These are phyloP conservation scores for Coecobrya sp. DNA, from an alignment of 2,888 invertebrate genomes.

Conservation along the genomic window DNA sequence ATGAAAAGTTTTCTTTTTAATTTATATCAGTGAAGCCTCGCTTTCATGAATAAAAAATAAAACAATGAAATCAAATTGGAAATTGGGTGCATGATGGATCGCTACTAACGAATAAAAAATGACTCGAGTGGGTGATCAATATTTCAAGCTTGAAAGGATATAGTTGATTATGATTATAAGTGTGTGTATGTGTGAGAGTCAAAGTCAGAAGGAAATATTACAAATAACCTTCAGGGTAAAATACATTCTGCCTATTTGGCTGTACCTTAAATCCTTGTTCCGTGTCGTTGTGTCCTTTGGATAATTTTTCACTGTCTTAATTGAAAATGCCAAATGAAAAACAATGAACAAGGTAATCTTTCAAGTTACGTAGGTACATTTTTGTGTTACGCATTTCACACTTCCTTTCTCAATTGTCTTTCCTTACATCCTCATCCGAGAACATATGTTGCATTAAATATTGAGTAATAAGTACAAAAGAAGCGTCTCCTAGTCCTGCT, in stretches of 20 bases:
- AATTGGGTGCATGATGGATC: conserved; percentile 19
- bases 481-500: neutral
- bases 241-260: neutral
- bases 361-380: neutral
- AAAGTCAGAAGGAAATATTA: conserved; percentile 29
- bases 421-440: neutral
- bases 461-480: conserved; percentile 4
- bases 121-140: neutral
- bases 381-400: neutral
- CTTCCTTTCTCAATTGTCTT: neutral
- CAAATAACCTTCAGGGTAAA: conserved; percentile 51
- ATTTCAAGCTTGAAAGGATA: conserved; percentile 13
- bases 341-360: neutral
- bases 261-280: neutral
- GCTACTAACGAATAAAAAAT: neutral
- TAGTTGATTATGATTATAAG: conserved; percentile 11
- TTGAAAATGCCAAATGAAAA: neutral
- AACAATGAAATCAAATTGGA: conserved; percentile 47
- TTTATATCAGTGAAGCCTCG: conserved; percentile 19
- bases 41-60: neutral
- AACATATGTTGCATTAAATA: neutral
- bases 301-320: conserved; percentile 4
- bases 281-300: conserved; percentile 5
- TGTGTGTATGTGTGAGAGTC: neutral
- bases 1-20: conserved; percentile 27